Base-by-base conservation (phyloP, 2,888 invertebrate genomes). In the Ochropleura leucogaster region DNA sequence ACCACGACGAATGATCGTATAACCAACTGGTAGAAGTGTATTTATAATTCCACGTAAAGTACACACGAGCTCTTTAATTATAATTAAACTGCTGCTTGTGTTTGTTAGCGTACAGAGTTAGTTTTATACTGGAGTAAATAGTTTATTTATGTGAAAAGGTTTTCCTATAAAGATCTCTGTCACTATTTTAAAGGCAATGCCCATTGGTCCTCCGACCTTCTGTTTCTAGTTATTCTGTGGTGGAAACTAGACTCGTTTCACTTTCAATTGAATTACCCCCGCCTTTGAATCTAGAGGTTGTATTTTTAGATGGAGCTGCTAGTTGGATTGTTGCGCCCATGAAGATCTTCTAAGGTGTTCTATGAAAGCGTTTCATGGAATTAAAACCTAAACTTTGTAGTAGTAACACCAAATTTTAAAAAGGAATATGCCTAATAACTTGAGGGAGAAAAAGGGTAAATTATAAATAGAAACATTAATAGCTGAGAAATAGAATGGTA, bases 221-320 rank as follows among this genome's bases (percentile, higher is more conserved):
- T 78, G 55, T 64, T 40, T 66, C 6, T 59, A 7, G n/a, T 16
- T 60, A n/a, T 30, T 40, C 49, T n/a, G 60, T 68, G 51, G 42
- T 14, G 16, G 3, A 8, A 5, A 44, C 47, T 12, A 7, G 44
- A 59, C 55, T 67, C 57, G 18, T 60, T 60, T 74, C 42, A 53
- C 57, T 49, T 72, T 65, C 72, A 68, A 77, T 76, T 65, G 66
- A 81, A 85, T 72, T 71, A 82, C 30, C 40, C 65, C 51, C 65
- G 68, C 63, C 68, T 64, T 72, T 70, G 20, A 72, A 57, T 72
- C 40, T 47, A 49, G 40, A 68, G 60, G 40, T 59, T 68, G 59
- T 63, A 72, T 72, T 77, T 82, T 67, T 69, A 81, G 49, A 62
- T 16, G 0, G 4, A 72, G 8, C 44, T 46, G 20, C 53, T 72